Evolutionary conservation across 2,113 vertebrate species (phyloP).

Genomic region (Andinoacara biseriatus): DNA sequence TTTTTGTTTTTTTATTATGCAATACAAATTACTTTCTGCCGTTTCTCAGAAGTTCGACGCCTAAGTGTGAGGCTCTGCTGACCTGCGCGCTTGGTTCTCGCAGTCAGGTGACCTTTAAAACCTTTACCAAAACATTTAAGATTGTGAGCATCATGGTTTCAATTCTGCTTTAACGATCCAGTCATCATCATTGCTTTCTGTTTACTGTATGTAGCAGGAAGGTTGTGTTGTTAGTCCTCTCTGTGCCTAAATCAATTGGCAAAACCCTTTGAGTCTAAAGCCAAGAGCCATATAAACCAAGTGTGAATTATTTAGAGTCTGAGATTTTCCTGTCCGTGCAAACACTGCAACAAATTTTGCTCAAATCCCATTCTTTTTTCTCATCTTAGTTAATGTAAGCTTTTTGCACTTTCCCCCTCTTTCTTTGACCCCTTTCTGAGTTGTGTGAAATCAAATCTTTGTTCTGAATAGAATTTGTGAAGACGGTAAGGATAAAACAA

Average conservation of each 20-base stretch:
- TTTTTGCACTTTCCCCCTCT: not conserved
- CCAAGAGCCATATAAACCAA: constrained; percentile 12
- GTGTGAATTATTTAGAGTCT: constrained; percentile 25
- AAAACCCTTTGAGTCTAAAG: not conserved
- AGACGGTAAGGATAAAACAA: constrained; percentile 60
- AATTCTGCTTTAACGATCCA: not conserved
- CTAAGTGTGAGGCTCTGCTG: not conserved
- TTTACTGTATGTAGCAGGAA: not conserved
- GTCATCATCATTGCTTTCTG: not conserved
- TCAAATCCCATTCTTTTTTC: constrained; percentile 11
- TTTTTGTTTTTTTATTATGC: not conserved
- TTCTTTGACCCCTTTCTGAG: not conserved
- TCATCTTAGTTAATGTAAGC: not conserved
- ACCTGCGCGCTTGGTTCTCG: not conserved
- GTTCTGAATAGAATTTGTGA: constrained; percentile 44
- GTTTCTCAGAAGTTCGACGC: not conserved
- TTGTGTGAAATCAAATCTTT: constrained; percentile 26
- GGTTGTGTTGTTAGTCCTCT: not conserved
- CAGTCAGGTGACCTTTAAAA: not conserved
- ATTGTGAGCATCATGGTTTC: not conserved
- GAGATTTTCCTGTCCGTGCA: not conserved
- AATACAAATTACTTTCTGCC: not conserved
- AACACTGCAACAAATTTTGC: constrained; percentile 7
- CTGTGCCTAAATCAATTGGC: not conserved
- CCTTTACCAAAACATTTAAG: not conserved